A percentile compares a stretch with the other conserved stretches of the same genome.
phyloP scores from a whole-genome alignment of 2,113 vertebrate species.

The Stegostoma tigrinum region DNA sequence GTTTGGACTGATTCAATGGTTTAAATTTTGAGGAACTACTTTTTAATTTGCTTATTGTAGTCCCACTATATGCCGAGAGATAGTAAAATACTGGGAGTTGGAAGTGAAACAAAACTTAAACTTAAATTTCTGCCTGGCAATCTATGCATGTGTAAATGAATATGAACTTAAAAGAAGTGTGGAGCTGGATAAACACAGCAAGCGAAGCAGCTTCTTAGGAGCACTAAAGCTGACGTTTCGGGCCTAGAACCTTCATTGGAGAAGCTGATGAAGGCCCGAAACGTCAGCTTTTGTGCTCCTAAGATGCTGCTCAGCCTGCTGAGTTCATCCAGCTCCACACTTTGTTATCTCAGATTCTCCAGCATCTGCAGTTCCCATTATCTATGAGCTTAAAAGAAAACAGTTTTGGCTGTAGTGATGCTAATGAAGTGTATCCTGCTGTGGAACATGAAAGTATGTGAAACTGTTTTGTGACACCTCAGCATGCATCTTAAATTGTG shows the following conservation, averaged over 20 bases:
- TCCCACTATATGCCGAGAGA: background rate
- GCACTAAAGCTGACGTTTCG: too few relatives aligned
- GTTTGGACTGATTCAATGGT: background rate
- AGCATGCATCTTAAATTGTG: background rate
- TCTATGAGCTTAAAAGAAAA: background rate
- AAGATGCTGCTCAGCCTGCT: too few relatives aligned
- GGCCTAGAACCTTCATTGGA: too few relatives aligned
- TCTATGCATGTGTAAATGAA: background rate
- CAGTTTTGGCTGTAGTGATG: background rate
- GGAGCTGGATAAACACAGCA: too few relatives aligned
- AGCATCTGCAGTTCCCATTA: too few relatives aligned
- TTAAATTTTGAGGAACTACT: background rate
- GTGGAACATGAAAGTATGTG: background rate
- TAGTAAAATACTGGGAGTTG: background rate
- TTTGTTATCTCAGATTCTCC: too few relatives aligned
- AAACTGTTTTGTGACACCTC: background rate
- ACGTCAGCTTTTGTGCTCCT: too few relatives aligned
- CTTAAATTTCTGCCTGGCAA: background rate
- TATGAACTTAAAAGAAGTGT: background rate
- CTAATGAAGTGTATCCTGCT: background rate
- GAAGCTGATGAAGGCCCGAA: too few relatives aligned
- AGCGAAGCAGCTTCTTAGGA: too few relatives aligned
- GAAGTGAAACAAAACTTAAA: background rate
- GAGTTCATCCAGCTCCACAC: too few relatives aligned
- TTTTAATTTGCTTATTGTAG: background rate